Base-by-base conservation (phyloP, 1,140 invertebrate genomes). In the Nasonia giraulti region DNA sequence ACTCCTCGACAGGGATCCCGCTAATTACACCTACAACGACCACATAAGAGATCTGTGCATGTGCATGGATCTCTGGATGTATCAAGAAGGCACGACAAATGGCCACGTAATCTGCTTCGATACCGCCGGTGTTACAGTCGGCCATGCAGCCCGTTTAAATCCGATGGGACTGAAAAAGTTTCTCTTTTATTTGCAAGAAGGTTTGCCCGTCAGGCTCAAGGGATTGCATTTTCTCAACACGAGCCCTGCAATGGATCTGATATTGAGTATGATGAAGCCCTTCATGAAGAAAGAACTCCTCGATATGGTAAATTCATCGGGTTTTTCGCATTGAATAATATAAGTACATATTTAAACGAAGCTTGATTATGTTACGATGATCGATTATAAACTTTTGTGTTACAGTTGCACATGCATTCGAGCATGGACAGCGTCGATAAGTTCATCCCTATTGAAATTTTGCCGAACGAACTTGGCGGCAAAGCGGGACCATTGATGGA, bases 141-240 rank as follows among this genome's bases (percentile, higher is more conserved):
- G 94, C 0, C 96, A 96, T 87, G 87, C 95, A 7, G 91, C 94
- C 1, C 94, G 93, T 80, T 83, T 96, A 2, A 95, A 94, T 80
- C 87, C 95, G 2, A 91, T 95, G 87, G 91, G 92, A 14, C 87
- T 96, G 71, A 95, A 95, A 84, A 96, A 96, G 88, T 93, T 94
- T 80, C 88, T 96, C 0, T 95, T 93, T 85, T 96, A 96, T 87
- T 89, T 96, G 83, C 91, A 96, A 94, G 95, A 96, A 91, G 94
- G 93, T 31, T 93, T 95, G 90, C 94, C 96, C 2, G 92, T 96
- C n/a, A 93, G 94, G 82, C 87, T 97, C 7, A 95, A 95, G 86
- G 94, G 94, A 0, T 90, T 96, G 10, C 96, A 96, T 89, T 95
- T 96, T 86, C 90, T 96, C n/a, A 96, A 96, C 87, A 94, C 95